Evolutionary conservation across 2,888 invertebrate species (phyloP).

Genomic region (Emesis furor): DNA sequence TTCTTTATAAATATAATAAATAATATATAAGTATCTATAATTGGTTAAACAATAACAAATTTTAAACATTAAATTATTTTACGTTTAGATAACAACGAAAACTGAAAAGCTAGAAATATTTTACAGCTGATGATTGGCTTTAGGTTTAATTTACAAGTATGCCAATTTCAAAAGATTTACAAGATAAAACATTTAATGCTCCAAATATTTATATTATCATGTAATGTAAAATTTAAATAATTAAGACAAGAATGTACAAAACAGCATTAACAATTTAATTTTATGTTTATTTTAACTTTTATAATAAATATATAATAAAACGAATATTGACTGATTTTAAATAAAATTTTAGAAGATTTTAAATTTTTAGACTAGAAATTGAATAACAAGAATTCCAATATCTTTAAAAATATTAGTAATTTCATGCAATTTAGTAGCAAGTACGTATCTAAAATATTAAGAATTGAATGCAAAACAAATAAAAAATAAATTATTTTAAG

Average conservation of each 20-base stretch:
- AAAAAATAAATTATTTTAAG: neutral
- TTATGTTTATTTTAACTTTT: neutral
- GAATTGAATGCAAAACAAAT: conserved; percentile 70
- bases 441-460: conserved; percentile 8
- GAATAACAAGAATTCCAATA: neutral
- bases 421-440: conserved; percentile 8
- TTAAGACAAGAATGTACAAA: neutral
- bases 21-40: neutral
- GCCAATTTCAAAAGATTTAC: neutral
- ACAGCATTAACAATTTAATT: neutral
- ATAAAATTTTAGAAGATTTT: neutral
- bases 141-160: neutral
- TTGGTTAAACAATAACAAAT: neutral
- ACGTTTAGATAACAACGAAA: neutral
- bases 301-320: neutral
- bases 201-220: neutral
- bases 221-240: neutral
- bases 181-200: neutral
- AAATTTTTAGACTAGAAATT: neutral
- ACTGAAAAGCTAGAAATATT: neutral
- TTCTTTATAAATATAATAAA: conserved; percentile 13
- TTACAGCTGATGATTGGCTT: neutral
- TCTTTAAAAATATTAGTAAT: neutral
- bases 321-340: neutral
- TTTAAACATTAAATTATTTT: conserved; percentile 1